Evolutionary conservation across 2,113 vertebrate genomes (phyloP).

Genomic region (Rhinolophus sinicus): DNA sequence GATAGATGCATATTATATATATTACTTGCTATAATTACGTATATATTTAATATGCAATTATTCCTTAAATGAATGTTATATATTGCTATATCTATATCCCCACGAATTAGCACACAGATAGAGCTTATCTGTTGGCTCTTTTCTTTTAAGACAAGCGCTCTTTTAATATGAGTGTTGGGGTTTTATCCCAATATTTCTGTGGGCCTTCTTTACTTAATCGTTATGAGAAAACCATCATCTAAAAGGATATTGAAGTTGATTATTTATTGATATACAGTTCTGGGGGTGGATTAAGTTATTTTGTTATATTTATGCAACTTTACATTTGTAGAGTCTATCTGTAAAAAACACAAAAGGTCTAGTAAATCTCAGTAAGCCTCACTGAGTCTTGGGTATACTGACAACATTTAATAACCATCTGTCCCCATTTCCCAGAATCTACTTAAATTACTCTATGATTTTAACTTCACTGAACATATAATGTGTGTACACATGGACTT

Average conservation of each 20-base stretch:
- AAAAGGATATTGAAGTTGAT: background rate
- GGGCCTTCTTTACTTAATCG: background rate
- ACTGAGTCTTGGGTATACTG: background rate
- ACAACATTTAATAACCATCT: background rate
- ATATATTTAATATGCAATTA: background rate
- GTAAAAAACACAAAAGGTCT: background rate
- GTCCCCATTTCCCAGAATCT: background rate
- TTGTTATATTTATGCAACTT: background rate
- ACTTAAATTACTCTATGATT: background rate
- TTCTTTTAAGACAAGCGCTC: background rate
- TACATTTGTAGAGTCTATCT: background rate
- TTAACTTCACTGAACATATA: background rate
- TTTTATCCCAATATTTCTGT: background rate
- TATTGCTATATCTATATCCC: background rate
- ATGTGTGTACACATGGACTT: background rate
- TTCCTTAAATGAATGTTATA: background rate
- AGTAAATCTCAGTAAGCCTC: background rate
- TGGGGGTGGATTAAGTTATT: background rate
- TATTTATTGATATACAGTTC: background rate
- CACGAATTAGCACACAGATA: background rate
- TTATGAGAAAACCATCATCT: background rate
- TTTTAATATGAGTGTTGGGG: background rate
- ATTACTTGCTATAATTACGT: no score
- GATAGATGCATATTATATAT: no score
- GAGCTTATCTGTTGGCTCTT: background rate